Conservation (phyloP, 2,888 invertebrate species). For the Brenthis daphne region DNA sequence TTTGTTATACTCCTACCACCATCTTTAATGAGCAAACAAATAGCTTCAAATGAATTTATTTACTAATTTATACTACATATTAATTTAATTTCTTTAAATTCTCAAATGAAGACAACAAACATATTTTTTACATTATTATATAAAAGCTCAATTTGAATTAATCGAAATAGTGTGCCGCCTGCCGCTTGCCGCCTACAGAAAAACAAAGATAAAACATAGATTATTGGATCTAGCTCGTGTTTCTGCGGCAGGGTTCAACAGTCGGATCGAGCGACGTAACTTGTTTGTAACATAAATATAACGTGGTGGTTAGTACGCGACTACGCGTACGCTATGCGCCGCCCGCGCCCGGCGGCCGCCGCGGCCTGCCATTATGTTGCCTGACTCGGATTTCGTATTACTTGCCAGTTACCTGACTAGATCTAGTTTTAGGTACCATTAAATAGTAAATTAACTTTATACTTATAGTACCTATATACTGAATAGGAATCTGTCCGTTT, state of each 20-base stretch:
- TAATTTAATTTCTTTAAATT: no score
- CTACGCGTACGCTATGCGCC: background rate
- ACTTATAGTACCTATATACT: no score
- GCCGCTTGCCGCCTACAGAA: no score
- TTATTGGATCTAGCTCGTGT: conserved; percentile 6
- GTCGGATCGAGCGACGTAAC: conserved; percentile 23
- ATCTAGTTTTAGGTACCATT: no score
- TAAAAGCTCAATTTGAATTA: no score
- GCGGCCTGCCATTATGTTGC: background rate
- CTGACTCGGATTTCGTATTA: background rate
- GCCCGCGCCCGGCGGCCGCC: background rate
- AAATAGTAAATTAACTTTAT: no score
- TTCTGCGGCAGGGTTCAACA: conserved; percentile 23
- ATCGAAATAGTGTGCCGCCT: no score
- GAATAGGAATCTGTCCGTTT: no score
- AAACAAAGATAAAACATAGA: background rate
- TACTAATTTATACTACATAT: no score
- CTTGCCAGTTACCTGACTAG: background rate
- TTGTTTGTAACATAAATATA: conserved; percentile 18
- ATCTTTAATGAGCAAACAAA: no score
- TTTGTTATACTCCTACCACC: no score
- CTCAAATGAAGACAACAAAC: background rate
- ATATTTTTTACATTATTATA: background rate
- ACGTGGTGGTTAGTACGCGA: background rate
- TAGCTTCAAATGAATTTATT: no score